Percentiles rank a stretch among this genome's conserved stretches.
Conservation (phyloP, 2,113 vertebrate species). For the Ailurus styani region DNA sequence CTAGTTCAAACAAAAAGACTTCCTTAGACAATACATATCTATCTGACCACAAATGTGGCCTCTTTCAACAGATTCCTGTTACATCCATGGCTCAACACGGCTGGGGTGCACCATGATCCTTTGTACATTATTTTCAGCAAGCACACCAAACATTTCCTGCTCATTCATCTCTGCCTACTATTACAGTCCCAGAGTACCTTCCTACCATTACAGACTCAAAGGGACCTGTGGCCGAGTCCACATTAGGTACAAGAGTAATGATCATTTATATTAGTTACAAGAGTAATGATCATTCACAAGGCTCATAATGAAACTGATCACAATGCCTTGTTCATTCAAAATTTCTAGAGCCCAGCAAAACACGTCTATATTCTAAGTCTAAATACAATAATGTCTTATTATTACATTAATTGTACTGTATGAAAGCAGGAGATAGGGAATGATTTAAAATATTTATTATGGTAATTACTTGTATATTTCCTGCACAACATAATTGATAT, state of each 20-base stretch:
- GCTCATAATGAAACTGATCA: background rate
- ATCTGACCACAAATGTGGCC: background rate
- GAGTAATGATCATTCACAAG: background rate
- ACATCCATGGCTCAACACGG: background rate
- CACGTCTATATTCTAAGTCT: background rate
- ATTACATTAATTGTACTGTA: conserved; percentile 1
- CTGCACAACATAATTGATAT: background rate
- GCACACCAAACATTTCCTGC: background rate
- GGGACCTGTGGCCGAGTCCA: background rate
- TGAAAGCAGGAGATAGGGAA: background rate
- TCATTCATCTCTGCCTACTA: background rate
- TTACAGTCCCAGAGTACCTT: background rate
- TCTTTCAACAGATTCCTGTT: background rate
- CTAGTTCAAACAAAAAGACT: background rate
- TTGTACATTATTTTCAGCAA: background rate
- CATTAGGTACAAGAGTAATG: background rate
- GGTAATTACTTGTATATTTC: background rate
- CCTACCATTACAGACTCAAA: background rate
- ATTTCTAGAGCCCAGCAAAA: background rate
- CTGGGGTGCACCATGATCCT: background rate
- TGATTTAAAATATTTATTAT: background rate
- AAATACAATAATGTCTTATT: background rate
- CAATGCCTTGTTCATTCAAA: background rate
- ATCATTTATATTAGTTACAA: background rate
- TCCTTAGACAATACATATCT: background rate